Evolutionary conservation across 2,113 vertebrate genomes (phyloP), one percentile per base, ranked within the genome.

Genomic region (Riparia riparia): DNA sequence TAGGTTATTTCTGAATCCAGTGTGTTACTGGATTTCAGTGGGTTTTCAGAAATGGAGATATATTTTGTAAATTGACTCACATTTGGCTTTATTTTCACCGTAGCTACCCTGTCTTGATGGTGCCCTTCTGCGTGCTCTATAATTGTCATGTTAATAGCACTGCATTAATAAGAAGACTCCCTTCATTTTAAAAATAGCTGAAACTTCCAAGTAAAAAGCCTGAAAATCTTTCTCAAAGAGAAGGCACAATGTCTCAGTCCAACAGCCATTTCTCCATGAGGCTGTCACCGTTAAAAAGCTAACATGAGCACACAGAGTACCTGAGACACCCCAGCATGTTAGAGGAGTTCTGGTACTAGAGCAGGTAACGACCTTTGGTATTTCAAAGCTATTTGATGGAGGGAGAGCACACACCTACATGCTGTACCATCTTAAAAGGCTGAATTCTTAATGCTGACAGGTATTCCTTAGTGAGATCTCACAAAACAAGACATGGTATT

Each of bases 301-400:
- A 58, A 86, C 66, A 60, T 1, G 42, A 90, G 57, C 57, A 58
- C 63, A 32, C 14, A 85, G 82, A 37, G 39, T 77, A 47, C 37
- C 47, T 66, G 82, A 91, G 68, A 56, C 86, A 93, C 42, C 42
- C 31, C 34, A 70, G 24, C 71, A 25, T 41, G 71, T 92, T 87
- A 47, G 61, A 84, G 68, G 45, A 56, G 68, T 56, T 66, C 79
- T 83, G 79, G 49, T 86, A 74, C 72, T 22, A 71, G 68, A 88
- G 49, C 85, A 81, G 56, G 56, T 49, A 92, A 95, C 34, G 92
- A 96, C 88, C 95, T 96, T 70, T 92, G 89, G 57, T 90, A 86
- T 96, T 96, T 93, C 53, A 65, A 57, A 96, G 39, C 19, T 60
- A 4, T 88, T n/a, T 81, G 51, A 51, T 39, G 63, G 89, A 71